These are phyloP conservation scores for Nomada fucata DNA, from an alignment of 2,888 invertebrate genomes.

Conservation along the genomic window DNA sequence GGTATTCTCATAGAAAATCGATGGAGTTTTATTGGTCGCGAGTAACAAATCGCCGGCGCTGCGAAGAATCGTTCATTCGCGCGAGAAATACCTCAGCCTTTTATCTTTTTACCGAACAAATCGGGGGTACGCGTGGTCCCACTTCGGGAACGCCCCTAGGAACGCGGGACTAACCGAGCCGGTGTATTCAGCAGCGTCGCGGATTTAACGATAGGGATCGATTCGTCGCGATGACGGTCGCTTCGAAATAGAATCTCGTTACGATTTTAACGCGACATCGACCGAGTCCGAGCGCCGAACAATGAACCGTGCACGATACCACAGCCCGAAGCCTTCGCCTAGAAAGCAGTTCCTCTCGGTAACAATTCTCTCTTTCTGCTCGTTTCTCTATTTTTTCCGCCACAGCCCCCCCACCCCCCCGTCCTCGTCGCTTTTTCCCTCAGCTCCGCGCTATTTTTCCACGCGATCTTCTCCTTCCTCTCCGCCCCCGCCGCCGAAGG, in stretches of 20 bases:
- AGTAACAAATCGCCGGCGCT: too few species aligned
- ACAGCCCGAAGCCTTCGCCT: constrained; percentile 37
- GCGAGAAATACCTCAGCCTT: too few species aligned
- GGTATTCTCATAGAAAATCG: constrained; percentile 29
- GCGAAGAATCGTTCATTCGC: too few species aligned
- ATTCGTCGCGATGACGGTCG: constrained; percentile 8
- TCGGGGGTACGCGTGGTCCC: neutral
- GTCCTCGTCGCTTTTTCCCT: neutral
- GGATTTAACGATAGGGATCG: constrained; percentile 5
- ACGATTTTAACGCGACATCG: constrained; percentile 50
- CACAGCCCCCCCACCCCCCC: neutral
- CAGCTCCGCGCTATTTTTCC: constrained; percentile 1
- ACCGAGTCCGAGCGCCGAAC: constrained; percentile 39
- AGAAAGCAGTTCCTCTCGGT: constrained; percentile 44
- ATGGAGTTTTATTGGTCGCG: too few species aligned
- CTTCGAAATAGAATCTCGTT: constrained; percentile 40
- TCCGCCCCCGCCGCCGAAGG: neutral
- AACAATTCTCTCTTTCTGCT: constrained; percentile 28
- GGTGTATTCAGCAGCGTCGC: neutral
- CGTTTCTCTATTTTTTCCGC: neutral
- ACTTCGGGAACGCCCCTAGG: neutral
- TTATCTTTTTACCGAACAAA: neutral
- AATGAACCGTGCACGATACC: constrained; percentile 36
- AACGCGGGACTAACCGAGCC: neutral
- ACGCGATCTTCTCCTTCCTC: neutral